phyloP scores from a whole-genome alignment of 2,113 vertebrate genomes.

The Pollimyrus isidori region DNA sequence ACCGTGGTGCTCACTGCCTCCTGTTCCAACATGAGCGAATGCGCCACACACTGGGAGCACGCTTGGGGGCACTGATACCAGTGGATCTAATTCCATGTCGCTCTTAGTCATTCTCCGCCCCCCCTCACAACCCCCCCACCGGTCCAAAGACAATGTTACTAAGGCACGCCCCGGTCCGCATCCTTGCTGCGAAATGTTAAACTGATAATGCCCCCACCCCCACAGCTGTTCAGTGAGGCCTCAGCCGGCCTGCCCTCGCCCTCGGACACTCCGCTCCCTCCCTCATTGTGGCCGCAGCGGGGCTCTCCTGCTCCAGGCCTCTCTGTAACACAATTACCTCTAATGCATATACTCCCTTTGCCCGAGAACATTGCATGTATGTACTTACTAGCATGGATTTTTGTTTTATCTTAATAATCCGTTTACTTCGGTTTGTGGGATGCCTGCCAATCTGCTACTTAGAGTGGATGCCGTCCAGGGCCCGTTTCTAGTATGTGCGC shows the following conservation, averaged over 20 bases:
- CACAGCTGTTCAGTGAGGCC: not conserved
- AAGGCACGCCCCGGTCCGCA: not conserved
- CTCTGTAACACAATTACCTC: constrained; percentile 43
- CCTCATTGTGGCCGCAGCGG: not conserved
- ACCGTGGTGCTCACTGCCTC: not conserved
- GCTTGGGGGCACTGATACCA: not conserved
- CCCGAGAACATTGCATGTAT: constrained; percentile 31
- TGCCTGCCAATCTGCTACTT: constrained; percentile 33
- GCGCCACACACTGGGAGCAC: not conserved
- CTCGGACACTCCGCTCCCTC: not conserved
- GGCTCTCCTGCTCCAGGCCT: constrained; percentile 14
- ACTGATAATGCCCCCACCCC: not conserved
- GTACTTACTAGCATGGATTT: constrained; percentile 50
- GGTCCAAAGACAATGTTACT: not conserved
- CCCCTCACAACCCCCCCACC: not conserved
- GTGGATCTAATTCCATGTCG: not conserved
- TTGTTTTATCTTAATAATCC: constrained; percentile 50
- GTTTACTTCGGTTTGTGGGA: constrained; percentile 46
- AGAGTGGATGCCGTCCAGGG: not conserved
- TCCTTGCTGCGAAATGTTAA: constrained; percentile 1
- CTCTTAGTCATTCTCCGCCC: not conserved
- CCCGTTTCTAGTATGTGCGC: not conserved
- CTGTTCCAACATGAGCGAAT: not conserved
- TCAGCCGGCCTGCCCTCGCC: not conserved
- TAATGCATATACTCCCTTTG: constrained; percentile 45